A percentile compares a stretch with the other conserved stretches of the same genome.
phyloP scores from a whole-genome alignment of 2,113 vertebrate genomes.

The Myiagra hebetior region DNA sequence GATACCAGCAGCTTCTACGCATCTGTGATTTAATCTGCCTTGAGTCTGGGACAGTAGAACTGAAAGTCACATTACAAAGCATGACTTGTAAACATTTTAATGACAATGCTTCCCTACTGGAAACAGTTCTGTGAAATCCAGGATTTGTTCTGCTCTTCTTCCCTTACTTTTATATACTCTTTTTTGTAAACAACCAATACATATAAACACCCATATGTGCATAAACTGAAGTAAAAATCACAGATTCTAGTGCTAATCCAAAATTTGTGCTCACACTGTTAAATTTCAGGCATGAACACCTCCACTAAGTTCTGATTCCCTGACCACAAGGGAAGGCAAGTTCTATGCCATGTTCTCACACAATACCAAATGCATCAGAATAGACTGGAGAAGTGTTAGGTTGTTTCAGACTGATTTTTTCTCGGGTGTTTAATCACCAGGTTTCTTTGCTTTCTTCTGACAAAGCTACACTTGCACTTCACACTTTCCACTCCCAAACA shows the following conservation, averaged over 20 bases:
- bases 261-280: neutral
- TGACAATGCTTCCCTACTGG: neutral
- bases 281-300: neutral
- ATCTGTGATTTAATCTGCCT: slow-evolving; percentile 28
- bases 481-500: neutral
- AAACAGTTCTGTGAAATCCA: slow-evolving; percentile 24
- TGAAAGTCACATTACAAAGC: neutral
- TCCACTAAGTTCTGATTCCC: neutral
- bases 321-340: neutral
- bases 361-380: neutral
- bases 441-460: neutral
- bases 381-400: neutral
- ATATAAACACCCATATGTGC: neutral
- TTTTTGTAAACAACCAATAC: neutral
- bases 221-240: neutral
- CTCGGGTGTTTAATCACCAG: neutral
- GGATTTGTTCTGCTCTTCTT: slow-evolving; percentile 19
- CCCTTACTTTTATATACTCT: neutral
- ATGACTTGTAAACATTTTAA: neutral
- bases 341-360: neutral
- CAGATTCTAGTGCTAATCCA: neutral
- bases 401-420: neutral
- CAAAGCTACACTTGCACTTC: neutral
- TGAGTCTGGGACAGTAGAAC: neutral
- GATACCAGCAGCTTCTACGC: neutral